Evolutionary conservation across 1,140 invertebrate species (phyloP).

Genomic region (Penaeus indicus): DNA sequence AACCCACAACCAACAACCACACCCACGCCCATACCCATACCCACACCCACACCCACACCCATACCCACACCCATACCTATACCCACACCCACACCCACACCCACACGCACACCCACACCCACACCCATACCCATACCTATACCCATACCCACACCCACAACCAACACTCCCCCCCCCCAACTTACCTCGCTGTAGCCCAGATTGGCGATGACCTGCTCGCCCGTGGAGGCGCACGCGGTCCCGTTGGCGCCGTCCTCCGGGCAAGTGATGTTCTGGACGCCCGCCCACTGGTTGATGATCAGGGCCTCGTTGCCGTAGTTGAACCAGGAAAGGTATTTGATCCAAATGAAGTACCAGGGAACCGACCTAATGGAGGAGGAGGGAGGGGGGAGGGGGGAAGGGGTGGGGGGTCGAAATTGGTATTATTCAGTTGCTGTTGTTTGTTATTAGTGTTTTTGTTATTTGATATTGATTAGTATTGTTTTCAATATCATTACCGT

Average conservation of each 20-base stretch:
- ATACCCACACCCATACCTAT: not conserved
- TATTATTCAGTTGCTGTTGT: no score
- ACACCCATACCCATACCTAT: not conserved
- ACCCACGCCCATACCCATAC: not conserved
- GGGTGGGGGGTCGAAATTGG: not conserved
- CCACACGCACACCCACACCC: not conserved
- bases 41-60: no score
- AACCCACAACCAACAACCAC: no score
- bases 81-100: not conserved
- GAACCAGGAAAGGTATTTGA: conserved; percentile 75
- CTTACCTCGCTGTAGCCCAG: conserved; percentile 70
- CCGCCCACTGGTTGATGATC: conserved; percentile 73
- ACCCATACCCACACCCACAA: not conserved
- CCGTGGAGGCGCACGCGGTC: not conserved
- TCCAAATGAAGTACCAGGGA: conserved; percentile 72
- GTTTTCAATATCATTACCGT: no score
- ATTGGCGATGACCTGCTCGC: not conserved
- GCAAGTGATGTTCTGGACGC: conserved; percentile 62
- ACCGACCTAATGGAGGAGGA: conserved; percentile 68
- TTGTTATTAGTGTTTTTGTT: no score
- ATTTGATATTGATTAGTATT: no score
- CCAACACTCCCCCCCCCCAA: not conserved
- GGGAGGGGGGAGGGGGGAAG: not conserved
- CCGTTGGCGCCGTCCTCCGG: not conserved
- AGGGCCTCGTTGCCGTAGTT: conserved; percentile 73